Base-by-base conservation (phyloP, 2,113 vertebrate species). In the Myanophis thanlyinensis region DNA sequence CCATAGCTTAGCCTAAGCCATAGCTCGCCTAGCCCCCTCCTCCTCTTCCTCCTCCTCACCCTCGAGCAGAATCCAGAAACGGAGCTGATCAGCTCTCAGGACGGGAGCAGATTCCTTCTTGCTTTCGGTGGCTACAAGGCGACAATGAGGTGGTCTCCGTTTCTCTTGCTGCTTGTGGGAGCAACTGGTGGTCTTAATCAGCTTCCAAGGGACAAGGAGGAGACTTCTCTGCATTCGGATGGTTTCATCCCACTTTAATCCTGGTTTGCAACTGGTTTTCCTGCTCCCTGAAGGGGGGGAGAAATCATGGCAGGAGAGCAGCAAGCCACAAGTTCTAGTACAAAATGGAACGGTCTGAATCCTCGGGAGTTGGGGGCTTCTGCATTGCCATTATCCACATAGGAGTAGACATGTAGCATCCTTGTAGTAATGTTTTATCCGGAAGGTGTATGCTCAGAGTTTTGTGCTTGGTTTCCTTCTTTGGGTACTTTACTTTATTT, bases 141-240 rank as follows among this genome's bases (percentile, higher is more conserved):
- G 93, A 85, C 25, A 92, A 97, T 97, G 97, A 97, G 97, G 97
- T 97, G 94, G 52, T 95, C 59, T 92, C 30, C 46, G 92, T 90
- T 59, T 95, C 94, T 87, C 22, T 4, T 84, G 8, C 48, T 87
- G 84, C 92, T 73, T 94, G 20, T 48, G 86, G 59, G 92, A 40
- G 51, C 9, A 10, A 9, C 46, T 22, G 12, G 25, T 15, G 44
- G 67, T 11, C 30, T 85, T 7, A 30, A 47, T 27, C 44, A 15
- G 46, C 47, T 86, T 54, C 53, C 4, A 23, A 52, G 0, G 1
- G 90, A 67, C 5, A 13, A 67, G 62, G n/a, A 67, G 62, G 89
- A 46, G 27, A 15, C 11, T 35, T 10, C 40, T 54, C 25, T 49
- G 5, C 10, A 35, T 12, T 49, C 44, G 35, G 80, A 5, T 47